phyloP scores from a whole-genome alignment of 2,113 vertebrate species.

The Trachemys scripta region DNA sequence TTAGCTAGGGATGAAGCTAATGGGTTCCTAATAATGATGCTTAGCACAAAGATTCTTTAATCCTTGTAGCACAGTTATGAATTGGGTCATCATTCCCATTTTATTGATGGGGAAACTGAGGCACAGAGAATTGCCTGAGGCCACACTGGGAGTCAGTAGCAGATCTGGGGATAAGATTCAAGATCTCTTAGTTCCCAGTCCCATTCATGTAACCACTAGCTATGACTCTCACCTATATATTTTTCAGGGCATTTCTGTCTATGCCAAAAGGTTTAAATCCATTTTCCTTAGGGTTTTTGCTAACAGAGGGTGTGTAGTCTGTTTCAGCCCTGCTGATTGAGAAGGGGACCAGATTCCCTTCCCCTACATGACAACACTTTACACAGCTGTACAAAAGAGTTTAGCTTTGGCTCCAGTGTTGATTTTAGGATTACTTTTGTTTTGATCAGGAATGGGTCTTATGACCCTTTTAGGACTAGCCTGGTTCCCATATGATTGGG shows the following conservation, averaged over 20 bases:
- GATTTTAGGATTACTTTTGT: background rate
- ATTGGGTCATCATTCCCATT: background rate
- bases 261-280: background rate
- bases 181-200: background rate
- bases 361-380: background rate
- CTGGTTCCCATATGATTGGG: background rate
- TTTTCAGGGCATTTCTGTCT: background rate
- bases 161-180: background rate
- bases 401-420: fast-evolving
- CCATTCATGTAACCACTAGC: background rate
- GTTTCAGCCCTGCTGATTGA: background rate
- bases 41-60: fast-evolving
- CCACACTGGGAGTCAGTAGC: background rate
- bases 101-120: background rate
- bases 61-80: fast-evolving
- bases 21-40: background rate
- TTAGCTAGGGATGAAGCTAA: background rate
- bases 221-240: background rate
- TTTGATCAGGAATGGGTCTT: background rate
- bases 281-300: background rate
- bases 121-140: background rate
- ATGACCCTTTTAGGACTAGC: background rate
- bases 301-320: background rate
- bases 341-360: background rate
- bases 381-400: background rate